Percentiles rank a stretch among this genome's conserved stretches.
phyloP scores from a whole-genome alignment of 64 coral and sea anemone species.

The Montipora sp. region DNA sequence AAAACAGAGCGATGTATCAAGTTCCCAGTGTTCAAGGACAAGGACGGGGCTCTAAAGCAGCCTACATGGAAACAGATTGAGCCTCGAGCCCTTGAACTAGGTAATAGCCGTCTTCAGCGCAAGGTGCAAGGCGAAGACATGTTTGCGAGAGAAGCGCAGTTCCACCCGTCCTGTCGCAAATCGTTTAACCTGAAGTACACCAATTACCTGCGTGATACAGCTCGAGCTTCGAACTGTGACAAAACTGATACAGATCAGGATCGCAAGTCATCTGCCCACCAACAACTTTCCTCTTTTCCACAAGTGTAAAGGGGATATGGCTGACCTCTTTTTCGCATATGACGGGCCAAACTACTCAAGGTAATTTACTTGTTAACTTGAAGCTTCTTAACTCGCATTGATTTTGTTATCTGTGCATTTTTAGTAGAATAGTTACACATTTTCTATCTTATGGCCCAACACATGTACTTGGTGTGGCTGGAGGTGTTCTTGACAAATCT shows the following conservation, averaged over 20 bases:
- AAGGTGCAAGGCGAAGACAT: conserved; percentile 58
- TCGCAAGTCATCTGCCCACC: conserved; percentile 11
- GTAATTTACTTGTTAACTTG: neutral
- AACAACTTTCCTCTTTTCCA: conserved; percentile 64
- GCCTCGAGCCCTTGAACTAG: conserved; percentile 60
- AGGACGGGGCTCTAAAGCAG: conserved; percentile 41
- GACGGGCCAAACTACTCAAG: conserved; percentile 59
- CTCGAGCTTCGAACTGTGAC: neutral
- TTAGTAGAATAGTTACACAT: neutral
- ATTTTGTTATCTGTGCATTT: neutral
- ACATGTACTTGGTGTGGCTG: conserved; percentile 27
- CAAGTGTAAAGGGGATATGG: conserved; percentile 72
- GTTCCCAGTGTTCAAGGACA: conserved; percentile 67
- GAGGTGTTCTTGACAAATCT: conserved; percentile 8
- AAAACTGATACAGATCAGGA: conserved; percentile 40
- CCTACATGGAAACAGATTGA: conserved; percentile 74
- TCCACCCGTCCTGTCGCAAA: conserved; percentile 47
- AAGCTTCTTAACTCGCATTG: neutral
- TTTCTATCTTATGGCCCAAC: neutral
- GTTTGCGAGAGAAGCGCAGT: conserved; percentile 60
- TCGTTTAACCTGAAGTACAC: conserved; percentile 43
- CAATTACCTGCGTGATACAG: conserved; percentile 38
- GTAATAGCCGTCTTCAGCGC: conserved; percentile 52
- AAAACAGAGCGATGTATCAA: conserved; percentile 65
- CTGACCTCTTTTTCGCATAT: conserved; percentile 52